Evolutionary conservation across 2,113 vertebrate species (phyloP).

Genomic region (Vulpes lagopus): DNA sequence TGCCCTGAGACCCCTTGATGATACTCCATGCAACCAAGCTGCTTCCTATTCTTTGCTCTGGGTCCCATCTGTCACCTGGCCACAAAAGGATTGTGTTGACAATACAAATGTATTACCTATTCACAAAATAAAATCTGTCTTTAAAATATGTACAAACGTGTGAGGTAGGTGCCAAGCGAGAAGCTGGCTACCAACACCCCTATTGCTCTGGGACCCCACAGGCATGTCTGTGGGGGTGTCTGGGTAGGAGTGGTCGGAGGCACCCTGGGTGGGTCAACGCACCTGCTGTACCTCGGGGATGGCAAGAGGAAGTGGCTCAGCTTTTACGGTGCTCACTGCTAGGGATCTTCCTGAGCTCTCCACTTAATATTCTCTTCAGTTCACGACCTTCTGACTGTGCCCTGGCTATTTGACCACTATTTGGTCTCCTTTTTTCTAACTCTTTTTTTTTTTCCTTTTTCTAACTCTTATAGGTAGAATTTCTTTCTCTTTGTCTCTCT

Average conservation of each 20-base stretch:
- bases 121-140: background rate
- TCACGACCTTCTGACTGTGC: background rate
- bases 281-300: background rate
- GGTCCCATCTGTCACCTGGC: background rate
- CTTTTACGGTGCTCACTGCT: background rate
- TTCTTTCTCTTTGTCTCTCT: background rate
- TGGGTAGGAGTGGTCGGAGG: accelerated
- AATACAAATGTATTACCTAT: background rate
- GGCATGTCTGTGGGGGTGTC: background rate
- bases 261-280: accelerated
- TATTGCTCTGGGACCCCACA: background rate
- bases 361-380: background rate
- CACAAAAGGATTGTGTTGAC: background rate
- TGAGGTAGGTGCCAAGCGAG: background rate
- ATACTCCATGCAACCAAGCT: background rate
- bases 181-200: accelerated
- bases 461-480: background rate
- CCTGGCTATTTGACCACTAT: background rate
- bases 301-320: background rate
- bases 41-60: background rate
- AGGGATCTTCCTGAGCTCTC: background rate
- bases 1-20: background rate
- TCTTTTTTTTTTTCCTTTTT: background rate
- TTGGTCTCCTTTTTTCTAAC: background rate
- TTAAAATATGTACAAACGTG: background rate